Conservation (phyloP, 2,888 invertebrate species). For the Dilophus febrilis region DNA sequence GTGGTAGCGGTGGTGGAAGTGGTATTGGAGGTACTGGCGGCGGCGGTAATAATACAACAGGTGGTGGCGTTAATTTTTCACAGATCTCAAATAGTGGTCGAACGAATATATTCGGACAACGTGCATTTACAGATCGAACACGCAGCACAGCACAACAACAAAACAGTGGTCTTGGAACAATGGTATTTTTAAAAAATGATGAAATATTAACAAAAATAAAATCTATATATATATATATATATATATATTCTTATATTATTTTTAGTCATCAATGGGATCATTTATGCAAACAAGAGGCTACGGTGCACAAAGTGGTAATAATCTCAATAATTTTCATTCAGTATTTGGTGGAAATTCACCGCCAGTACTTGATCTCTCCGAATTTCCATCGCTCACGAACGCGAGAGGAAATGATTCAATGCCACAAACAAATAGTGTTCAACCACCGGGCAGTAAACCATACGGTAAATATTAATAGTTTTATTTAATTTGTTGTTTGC, state of each 20-base stretch:
- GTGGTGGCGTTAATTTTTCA: constrained; percentile 35
- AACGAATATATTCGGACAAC: constrained; percentile 57
- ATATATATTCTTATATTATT: constrained; percentile 5
- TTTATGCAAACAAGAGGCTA: constrained; percentile 45
- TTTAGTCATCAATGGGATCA: constrained; percentile 43
- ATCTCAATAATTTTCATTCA: constrained; percentile 52
- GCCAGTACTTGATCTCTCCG: constrained; percentile 76
- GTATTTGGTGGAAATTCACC: constrained; percentile 70
- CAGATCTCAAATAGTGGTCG: constrained; percentile 37
- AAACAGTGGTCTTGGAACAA: constrained; percentile 26
- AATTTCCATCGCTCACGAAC: constrained; percentile 76
- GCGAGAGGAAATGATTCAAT: constrained; percentile 55
- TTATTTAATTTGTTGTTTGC: no score
- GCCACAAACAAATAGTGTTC: constrained; percentile 66
- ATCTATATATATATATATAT: no score
- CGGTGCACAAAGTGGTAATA: constrained; percentile 40
- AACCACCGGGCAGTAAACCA: constrained; percentile 82
- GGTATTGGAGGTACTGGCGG: constrained; percentile 31
- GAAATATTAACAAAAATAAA: no score
- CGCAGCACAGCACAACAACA: constrained; percentile 38
- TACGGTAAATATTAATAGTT: constrained; percentile 47
- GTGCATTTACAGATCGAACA: constrained; percentile 65
- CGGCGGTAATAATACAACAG: constrained; percentile 10
- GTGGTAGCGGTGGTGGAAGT: constrained; percentile 34
- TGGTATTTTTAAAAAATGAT: constrained; percentile 18